Conservation (phyloP, 2,888 invertebrate genomes). For the Pollenia amentaria region DNA sequence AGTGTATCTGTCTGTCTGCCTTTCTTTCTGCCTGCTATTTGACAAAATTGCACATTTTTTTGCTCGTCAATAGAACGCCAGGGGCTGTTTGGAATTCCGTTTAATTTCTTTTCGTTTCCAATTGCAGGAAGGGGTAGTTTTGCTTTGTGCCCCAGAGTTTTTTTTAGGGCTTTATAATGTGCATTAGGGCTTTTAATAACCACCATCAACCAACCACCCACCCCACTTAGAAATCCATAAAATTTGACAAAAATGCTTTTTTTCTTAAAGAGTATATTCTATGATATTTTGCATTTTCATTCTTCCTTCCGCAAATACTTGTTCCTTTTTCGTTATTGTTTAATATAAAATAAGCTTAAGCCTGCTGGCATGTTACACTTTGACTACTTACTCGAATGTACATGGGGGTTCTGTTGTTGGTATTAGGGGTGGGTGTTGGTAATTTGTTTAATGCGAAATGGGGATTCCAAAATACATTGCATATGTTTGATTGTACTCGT, state of each 20-base stretch:
- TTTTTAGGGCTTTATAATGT: conserved; percentile 54
- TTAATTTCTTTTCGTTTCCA: conserved; percentile 36
- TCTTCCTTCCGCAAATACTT: conserved; percentile 30
- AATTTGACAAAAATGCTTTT: conserved; percentile 26
- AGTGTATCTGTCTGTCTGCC: conserved; percentile 3
- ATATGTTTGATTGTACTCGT: conserved; percentile 39
- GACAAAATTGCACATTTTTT: conserved; percentile 41
- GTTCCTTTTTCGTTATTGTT: background rate
- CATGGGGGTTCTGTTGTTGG: conserved; percentile 16
- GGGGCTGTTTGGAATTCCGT: conserved; percentile 53
- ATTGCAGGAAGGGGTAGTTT: conserved; percentile 47
- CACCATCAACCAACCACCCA: conserved; percentile 37
- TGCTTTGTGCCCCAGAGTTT: conserved; percentile 15
- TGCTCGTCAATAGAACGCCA: conserved; percentile 27
- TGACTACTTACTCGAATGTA: background rate
- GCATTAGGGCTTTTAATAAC: conserved; percentile 66
- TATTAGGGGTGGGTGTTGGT: conserved; percentile 57
- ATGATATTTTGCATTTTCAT: conserved; percentile 12
- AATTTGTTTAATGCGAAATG: conserved; percentile 66
- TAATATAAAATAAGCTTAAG: conserved; percentile 32
- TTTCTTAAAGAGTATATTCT: conserved; percentile 43
- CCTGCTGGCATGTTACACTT: conserved; percentile 22
- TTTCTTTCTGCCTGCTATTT: conserved; percentile 11
- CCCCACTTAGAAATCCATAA: conserved; percentile 20
- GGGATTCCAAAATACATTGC: conserved; percentile 53